Evolutionary conservation across 1,140 invertebrate genomes (phyloP).

Genomic region (Sinonovacula constricta): DNA sequence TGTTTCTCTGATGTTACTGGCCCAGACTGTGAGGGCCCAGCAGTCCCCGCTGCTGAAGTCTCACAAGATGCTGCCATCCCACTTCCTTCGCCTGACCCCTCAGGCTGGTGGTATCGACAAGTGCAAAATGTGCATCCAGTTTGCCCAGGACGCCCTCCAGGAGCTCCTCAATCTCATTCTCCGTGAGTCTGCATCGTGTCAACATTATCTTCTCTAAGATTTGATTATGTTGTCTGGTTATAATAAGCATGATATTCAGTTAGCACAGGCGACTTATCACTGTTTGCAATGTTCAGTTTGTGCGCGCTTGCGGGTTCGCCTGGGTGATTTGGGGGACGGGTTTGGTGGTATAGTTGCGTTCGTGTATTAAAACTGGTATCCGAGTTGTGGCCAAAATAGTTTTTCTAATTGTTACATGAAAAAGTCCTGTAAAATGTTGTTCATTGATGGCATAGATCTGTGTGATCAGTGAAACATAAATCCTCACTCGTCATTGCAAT

Average conservation of each 20-base stretch:
- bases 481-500: no score
- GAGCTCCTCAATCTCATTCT: conserved; percentile 69
- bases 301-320: neutral
- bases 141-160: conserved; percentile 67
- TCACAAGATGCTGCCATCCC: neutral
- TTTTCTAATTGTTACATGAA: no score
- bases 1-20: conserved; percentile 24
- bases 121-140: conserved; percentile 68
- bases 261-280: neutral
- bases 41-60: neutral
- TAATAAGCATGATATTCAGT: neutral
- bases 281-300: neutral
- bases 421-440: no score
- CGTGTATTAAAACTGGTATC: no score
- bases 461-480: no score
- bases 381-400: no score
- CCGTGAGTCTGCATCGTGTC: conserved; percentile 50
- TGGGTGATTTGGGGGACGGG: no score
- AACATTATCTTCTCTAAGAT: neutral
- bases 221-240: neutral
- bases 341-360: no score
- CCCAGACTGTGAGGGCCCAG: conserved; percentile 11
- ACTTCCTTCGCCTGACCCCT: neutral
- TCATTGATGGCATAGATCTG: no score
- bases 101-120: conserved; percentile 30